These are phyloP conservation scores for Scalopus aquaticus DNA, from an alignment of 2,113 vertebrate species.

Conservation along the genomic window DNA sequence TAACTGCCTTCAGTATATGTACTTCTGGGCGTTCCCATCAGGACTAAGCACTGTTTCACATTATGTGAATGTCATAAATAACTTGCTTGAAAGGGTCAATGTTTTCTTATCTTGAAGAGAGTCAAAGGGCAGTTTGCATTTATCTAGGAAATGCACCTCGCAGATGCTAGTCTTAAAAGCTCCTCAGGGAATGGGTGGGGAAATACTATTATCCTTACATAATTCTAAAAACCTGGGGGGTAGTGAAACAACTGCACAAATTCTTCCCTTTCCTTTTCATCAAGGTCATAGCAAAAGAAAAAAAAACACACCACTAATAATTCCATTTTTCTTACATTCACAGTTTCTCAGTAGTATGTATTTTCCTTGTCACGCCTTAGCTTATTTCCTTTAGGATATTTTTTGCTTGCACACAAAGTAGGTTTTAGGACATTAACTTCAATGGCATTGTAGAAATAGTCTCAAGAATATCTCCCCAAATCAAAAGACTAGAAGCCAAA, in stretches of 20 bases:
- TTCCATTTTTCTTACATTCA: constrained; percentile 43
- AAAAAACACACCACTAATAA: not conserved
- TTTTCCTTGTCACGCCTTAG: constrained; percentile 12
- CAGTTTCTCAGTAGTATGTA: not conserved
- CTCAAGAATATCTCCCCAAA: not conserved
- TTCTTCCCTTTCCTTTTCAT: constrained; percentile 76
- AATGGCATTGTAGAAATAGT: not conserved
- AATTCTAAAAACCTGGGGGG: constrained; percentile 69
- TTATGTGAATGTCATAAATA: constrained; percentile 79
- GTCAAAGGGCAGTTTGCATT: constrained; percentile 80
- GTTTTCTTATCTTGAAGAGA: constrained; percentile 81
- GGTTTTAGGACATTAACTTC: not conserved
- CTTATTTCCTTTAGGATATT: constrained; percentile 33
- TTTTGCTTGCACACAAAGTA: not conserved
- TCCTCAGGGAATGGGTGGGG: constrained; percentile 78
- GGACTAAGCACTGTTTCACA: constrained; percentile 70
- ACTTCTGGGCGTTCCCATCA: constrained; percentile 40
- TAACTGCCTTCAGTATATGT: not conserved
- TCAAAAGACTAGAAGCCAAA: constrained; percentile 4
- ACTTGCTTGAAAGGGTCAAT: constrained; percentile 75
- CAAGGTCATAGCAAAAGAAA: constrained; percentile 60
- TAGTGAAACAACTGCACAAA: constrained; percentile 38
- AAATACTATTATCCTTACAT: constrained; percentile 78
- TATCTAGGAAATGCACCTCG: constrained; percentile 82
- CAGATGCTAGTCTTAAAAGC: constrained; percentile 80